These are phyloP conservation scores for Bicyclus anynana DNA, from an alignment of 1,140 invertebrate genomes.

Conservation along the genomic window DNA sequence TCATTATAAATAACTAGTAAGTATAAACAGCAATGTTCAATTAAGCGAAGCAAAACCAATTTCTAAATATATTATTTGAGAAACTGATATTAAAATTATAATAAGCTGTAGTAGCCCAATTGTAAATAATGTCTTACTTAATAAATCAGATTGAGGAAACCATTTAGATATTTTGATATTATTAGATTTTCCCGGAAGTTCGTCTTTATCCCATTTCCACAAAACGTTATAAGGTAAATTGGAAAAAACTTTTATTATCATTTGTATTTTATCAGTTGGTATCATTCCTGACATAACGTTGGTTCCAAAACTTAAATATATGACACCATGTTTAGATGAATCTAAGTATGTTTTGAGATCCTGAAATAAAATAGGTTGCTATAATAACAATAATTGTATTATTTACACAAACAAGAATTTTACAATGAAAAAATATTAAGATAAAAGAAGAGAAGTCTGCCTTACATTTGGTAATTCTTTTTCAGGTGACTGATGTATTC, in stretches of 20 bases:
- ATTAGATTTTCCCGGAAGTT: conserved; percentile 42
- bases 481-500: too few relatives aligned
- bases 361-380: conserved; percentile 18
- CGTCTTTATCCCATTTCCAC: conserved; percentile 67
- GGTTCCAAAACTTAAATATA: conserved; percentile 80
- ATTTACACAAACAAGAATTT: too few relatives aligned
- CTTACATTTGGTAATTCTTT: too few relatives aligned
- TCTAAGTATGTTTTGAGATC: conserved; percentile 77
- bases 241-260: conserved; percentile 59
- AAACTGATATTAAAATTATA: too few relatives aligned
- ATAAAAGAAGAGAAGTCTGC: too few relatives aligned
- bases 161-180: conserved; percentile 75
- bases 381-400: too few relatives aligned
- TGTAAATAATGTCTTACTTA: conserved; percentile 63
- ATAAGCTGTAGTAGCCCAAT: too few relatives aligned
- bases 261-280: conserved; percentile 36
- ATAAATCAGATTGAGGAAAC: conserved; percentile 71
- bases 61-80: too few relatives aligned
- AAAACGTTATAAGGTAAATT: conserved; percentile 61
- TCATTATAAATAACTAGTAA: too few relatives aligned
- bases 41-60: too few relatives aligned
- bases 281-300: conserved; percentile 62
- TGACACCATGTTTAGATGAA: conserved; percentile 72
- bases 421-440: too few relatives aligned
- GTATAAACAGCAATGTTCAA: too few relatives aligned